phyloP scores from a whole-genome alignment of 2,888 invertebrate genomes.

The Dione vanillae region DNA sequence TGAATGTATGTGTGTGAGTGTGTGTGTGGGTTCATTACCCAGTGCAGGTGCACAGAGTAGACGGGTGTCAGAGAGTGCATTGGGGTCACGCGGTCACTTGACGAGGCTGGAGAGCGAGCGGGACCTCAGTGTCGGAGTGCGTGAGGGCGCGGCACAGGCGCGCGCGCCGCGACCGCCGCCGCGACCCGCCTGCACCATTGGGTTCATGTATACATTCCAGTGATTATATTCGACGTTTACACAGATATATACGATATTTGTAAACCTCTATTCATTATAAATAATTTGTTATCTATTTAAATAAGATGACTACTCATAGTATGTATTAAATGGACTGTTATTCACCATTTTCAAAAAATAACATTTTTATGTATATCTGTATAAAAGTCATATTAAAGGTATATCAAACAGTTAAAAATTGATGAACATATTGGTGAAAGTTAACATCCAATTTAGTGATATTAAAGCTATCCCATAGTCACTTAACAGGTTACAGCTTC shows the following conservation, averaged over 20 bases:
- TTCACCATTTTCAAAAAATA: background rate
- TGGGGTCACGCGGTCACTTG: conserved; percentile 78
- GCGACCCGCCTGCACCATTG: conserved; percentile 70
- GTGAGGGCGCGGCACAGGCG: conserved; percentile 77
- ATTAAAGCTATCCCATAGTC: background rate
- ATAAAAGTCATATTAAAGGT: background rate
- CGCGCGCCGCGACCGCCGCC: conserved; percentile 79
- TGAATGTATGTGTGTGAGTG: background rate
- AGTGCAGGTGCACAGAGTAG: conserved; percentile 46
- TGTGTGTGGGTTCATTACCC: conserved; percentile 36
- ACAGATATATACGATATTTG: background rate
- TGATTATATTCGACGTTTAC: background rate
- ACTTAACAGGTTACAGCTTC: background rate
- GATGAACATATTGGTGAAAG: background rate
- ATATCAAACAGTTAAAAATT: background rate
- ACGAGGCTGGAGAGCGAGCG: conserved; percentile 84
- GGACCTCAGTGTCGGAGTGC: conserved; percentile 81
- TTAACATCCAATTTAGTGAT: background rate
- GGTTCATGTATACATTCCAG: background rate
- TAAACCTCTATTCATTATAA: too few relatives aligned
- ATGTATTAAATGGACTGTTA: too few relatives aligned
- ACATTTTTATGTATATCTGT: background rate
- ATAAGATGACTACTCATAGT: too few relatives aligned
- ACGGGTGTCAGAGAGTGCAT: conserved; percentile 46
- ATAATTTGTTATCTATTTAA: too few relatives aligned